Conservation (phyloP, 2,888 invertebrate genomes). For the Thumatha senex region DNA sequence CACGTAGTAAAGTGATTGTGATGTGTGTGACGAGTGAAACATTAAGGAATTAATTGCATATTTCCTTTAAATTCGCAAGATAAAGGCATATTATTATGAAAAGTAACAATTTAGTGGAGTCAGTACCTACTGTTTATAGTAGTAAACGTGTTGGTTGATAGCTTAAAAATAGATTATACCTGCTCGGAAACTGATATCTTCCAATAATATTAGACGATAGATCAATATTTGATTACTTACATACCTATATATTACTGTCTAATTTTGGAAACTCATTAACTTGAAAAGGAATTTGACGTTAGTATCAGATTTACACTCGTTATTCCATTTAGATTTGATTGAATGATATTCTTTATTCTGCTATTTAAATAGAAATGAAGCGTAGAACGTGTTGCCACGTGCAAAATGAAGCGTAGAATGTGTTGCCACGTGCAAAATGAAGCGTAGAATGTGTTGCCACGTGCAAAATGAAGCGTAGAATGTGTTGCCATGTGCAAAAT, state of each 20-base stretch:
- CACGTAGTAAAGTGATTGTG: no score
- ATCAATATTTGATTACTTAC: neutral
- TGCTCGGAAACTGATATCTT: neutral
- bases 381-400: no score
- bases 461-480: no score
- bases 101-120: neutral
- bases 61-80: slow-evolving; percentile 1
- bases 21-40: no score
- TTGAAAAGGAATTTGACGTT: neutral
- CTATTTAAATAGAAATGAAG: no score
- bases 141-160: neutral
- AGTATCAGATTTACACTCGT: neutral
- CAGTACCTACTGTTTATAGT: neutral
- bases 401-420: no score
- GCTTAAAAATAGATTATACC: neutral
- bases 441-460: no score
- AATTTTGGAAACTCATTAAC: neutral
- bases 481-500: no score
- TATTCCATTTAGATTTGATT: neutral
- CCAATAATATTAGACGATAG: neutral
- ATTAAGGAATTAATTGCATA: neutral
- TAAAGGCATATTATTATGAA: neutral
- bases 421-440: no score
- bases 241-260: neutral
- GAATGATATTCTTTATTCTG: no score